These are phyloP conservation scores for Meleagris gallopavo DNA, from an alignment of 2,113 vertebrate genomes.

Conservation along the genomic window DNA sequence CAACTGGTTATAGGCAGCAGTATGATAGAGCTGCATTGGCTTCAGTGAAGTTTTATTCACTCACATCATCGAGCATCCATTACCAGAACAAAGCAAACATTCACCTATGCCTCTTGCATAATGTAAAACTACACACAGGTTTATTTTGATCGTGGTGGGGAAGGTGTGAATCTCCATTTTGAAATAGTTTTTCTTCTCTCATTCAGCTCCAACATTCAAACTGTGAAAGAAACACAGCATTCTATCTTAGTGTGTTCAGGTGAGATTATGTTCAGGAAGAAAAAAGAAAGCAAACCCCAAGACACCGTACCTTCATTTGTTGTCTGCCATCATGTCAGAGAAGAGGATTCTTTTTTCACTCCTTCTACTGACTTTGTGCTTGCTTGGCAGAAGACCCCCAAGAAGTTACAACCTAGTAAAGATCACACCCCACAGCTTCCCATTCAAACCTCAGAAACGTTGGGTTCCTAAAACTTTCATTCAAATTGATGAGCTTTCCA, in stretches of 20 bases:
- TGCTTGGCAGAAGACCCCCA: neutral
- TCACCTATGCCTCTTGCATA: neutral
- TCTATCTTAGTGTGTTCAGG: neutral
- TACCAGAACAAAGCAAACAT: neutral
- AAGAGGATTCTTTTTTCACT: neutral
- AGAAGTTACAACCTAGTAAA: neutral
- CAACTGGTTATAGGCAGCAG: neutral
- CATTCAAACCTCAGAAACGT: neutral
- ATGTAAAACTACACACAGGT: neutral
- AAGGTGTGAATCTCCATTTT: neutral
- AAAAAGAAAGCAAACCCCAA: neutral
- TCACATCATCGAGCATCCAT: neutral
- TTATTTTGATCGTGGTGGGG: neutral
- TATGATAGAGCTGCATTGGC: neutral
- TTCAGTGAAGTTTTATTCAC: neutral
- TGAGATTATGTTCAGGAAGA: neutral
- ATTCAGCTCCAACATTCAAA: neutral
- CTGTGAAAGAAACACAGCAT: neutral
- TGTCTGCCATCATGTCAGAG: neutral
- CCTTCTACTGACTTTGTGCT: neutral
- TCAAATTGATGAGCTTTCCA: neutral
- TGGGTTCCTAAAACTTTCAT: neutral
- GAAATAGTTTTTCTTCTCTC: neutral
- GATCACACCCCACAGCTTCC: neutral
- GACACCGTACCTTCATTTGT: neutral